These are phyloP conservation scores for Buceros bicornis DNA, from an alignment of 2,797 vertebrate genomes.

Conservation along the genomic window DNA sequence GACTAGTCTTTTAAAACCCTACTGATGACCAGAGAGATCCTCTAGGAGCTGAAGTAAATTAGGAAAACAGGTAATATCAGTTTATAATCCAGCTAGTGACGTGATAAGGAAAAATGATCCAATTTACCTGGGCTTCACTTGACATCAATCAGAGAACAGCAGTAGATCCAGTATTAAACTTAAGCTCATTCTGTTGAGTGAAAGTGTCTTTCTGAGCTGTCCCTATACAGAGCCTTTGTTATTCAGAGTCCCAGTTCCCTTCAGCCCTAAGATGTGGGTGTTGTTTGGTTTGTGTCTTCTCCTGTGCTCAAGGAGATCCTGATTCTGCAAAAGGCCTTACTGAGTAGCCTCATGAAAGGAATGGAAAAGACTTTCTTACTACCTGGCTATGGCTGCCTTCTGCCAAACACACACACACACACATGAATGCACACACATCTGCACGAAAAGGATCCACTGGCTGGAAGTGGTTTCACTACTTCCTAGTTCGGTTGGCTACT, in stretches of 20 bases:
- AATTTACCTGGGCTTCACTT: not conserved
- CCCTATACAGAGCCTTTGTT: not conserved
- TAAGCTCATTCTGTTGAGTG: not conserved
- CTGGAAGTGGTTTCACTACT: not conserved
- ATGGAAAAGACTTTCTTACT: not conserved
- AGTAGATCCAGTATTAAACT: not conserved
- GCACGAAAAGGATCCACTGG: not conserved
- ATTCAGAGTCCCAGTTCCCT: not conserved
- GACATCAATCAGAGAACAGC: not conserved
- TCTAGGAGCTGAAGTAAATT: not conserved
- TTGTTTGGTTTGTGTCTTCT: not conserved
- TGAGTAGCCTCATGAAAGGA: not conserved
- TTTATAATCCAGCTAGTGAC: not conserved
- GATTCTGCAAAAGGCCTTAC: not conserved
- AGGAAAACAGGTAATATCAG: not conserved
- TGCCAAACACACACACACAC: rapidly evolving
- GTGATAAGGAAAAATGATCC: not conserved
- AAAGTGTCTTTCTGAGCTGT: not conserved
- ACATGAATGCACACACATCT: rapidly evolving
- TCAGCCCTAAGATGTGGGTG: not conserved
- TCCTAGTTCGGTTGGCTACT: not conserved
- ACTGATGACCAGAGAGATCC: not conserved
- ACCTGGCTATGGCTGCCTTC: not conserved
- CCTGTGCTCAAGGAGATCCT: not conserved
- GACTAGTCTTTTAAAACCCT: not conserved